Base-by-base conservation (phyloP, 2,888 invertebrate genomes). In the Busseola fusca region DNA sequence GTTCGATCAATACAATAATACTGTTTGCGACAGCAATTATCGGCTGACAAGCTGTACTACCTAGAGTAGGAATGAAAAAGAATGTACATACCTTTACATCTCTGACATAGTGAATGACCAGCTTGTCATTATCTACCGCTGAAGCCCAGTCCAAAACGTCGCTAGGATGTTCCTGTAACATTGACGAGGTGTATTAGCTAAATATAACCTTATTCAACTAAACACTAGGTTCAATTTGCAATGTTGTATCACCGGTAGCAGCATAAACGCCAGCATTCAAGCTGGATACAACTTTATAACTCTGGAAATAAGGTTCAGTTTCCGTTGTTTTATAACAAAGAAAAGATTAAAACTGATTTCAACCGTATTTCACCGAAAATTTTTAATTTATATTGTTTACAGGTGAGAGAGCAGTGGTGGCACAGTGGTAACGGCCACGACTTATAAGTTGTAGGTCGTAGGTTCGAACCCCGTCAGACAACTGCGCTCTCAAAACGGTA, bases 71-170 rank as follows among this genome's bases (percentile, higher is more conserved):
- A 3, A 10, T n/a, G 0, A 30, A 59, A 34, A 34, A 40, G 0
- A 52, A 77, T 85, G 87, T n/a, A n/a, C 7, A 7, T 94, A 98
- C 99, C 96, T 99, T 99, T 14, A 99, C 99, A 96, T 99, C 99
- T 89, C 98, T 97, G 73, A 99, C 97, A 90, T 99, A 99, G 90
- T 98, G 98, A 50, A 98, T 94, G 66, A 99, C 96, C 50, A 99
- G 95, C 92, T 98, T 98, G 90, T 99, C 97, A n/a, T 97, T 95
- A 91, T 98, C 97, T 0, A 99, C 98, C 68, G 98, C 97, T 14
- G 96, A 96, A 0, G 97, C 98, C 98, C 98, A 99, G 90, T 99
- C 98, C 57, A 99, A 92, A 0, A 99, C 99, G 94, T 99, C 98
- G 74, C 97, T 97, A 7, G 97, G 93, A 90, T 99, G 97, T 92